Percentiles rank a stretch among this genome's conserved stretches.
Conservation (phyloP, 2,888 invertebrate genomes). For the Ecliptopera silaceata region DNA sequence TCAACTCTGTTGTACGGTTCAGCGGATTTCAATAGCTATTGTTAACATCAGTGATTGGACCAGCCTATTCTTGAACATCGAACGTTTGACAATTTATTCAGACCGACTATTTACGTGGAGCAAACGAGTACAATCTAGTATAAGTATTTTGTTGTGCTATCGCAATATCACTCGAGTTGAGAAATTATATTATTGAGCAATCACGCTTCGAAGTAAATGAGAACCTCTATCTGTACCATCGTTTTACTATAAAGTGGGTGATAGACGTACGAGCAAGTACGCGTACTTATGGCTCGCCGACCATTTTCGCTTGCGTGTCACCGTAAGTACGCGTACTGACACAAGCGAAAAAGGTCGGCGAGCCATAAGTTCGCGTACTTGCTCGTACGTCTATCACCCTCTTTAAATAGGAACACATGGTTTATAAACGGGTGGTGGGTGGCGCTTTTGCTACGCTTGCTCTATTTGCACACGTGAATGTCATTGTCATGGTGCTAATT, state of each 20-base stretch:
- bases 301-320: too few relatives aligned
- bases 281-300: too few relatives aligned
- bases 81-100: conserved; percentile 36
- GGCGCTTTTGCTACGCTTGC: conserved; percentile 43
- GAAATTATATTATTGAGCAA: too few relatives aligned
- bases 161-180: too few relatives aligned
- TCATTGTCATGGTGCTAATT: conserved; percentile 78
- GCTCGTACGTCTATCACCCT: too few relatives aligned
- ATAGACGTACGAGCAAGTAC: too few relatives aligned
- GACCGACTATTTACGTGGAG: conserved; percentile 8
- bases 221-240: too few relatives aligned
- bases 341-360: too few relatives aligned
- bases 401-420: conserved; percentile 2
- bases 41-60: conserved; percentile 53
- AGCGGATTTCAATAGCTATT: conserved; percentile 54
- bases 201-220: too few relatives aligned
- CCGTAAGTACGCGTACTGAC: too few relatives aligned
- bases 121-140: neutral
- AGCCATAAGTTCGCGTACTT: too few relatives aligned
- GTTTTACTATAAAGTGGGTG: too few relatives aligned
- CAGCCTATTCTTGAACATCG: conserved; percentile 47
- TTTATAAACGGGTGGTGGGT: conserved; percentile 37
- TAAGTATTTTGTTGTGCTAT: neutral
- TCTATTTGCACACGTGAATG: conserved; percentile 79
- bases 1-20: conserved; percentile 29